Evolutionary conservation across 1,140 invertebrate genomes (phyloP), one percentile per base, ranked within the genome.

Genomic region (Saccostrea echinata): DNA sequence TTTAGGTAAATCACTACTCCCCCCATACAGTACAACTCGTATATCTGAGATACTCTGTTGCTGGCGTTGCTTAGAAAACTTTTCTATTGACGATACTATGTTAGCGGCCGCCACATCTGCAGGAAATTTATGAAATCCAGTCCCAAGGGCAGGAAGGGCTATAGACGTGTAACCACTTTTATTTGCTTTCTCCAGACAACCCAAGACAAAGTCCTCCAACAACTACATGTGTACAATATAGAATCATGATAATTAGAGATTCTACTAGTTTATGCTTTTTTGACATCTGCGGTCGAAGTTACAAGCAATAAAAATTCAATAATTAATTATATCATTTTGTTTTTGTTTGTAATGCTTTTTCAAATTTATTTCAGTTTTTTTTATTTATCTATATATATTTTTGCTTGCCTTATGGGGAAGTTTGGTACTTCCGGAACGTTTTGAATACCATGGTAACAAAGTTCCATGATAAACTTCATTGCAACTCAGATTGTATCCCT

Each of bases 111-210:
- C 81, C 12, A 88, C 68, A 18, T 89, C 53, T 6, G 81, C 87
- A 21, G 90, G 90, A 61, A 86, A 91, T 6, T 80, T 85, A 3
- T 87, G 61, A 18, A 80, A 80, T 9, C 90, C 90, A 30, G 90
- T 89, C 16, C 90, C 90, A 51, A 91, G 82, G 16, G 90, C 84
- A 24, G 90, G 89, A 53, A 91, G 85, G 0, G 76, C 89, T 30
- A 91, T 89, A 16, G 84, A 82, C 11, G 27, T 51, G 12, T 89
- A 24, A 1, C 81, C 53, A 30, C 84, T 61, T 11, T 55, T 18
- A 35, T 85, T 81, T 6, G 89, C 89, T 61, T 85, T 85, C 18
- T 85, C 64, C 13, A 91, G 71, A 85, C 90, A 91, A 21, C 88
- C 88, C 33, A 71, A 84, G 24, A 91, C 55, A 71, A 88, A 88